Percentiles rank a stretch among this genome's conserved stretches.
Evolutionary conservation across 23 tunicate species (phyloP).

Genomic region (Corella eumyota): DNA sequence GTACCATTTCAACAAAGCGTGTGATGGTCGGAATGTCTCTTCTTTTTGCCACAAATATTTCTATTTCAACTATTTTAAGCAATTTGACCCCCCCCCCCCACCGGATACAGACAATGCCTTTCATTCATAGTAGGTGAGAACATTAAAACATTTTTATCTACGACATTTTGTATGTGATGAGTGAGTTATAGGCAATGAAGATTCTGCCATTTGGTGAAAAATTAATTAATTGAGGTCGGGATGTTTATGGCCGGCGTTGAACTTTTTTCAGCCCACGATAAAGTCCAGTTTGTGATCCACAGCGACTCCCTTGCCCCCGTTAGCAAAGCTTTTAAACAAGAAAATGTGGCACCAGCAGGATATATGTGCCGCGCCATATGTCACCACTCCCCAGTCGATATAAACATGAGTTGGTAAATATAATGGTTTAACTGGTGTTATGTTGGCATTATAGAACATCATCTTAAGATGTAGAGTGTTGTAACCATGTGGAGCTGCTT

Average conservation of each 20-base stretch:
- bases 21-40: slow-evolving; percentile 37
- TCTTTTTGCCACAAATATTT: slow-evolving; percentile 8
- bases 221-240: slow-evolving; percentile 61
- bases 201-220: slow-evolving; percentile 55
- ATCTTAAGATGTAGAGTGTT: slow-evolving; percentile 33
- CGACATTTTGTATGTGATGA: slow-evolving; percentile 31
- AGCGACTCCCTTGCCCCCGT: slow-evolving; percentile 31
- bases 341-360: slow-evolving; percentile 16
- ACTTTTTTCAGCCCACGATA: slow-evolving; percentile 22
- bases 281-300: neutral
- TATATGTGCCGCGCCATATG: slow-evolving; percentile 40
- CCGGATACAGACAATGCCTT: slow-evolving; percentile 12
- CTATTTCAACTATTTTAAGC: slow-evolving; percentile 51
- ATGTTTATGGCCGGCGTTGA: slow-evolving; percentile 70
- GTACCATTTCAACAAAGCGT: slow-evolving; percentile 19
- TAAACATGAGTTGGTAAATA: slow-evolving; percentile 12
- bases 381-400: slow-evolving; percentile 71
- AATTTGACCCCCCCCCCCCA: slow-evolving; percentile 67
- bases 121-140: slow-evolving; percentile 20
- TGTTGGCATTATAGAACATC: slow-evolving; percentile 25
- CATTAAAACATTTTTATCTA: slow-evolving; percentile 22
- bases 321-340: slow-evolving; percentile 37
- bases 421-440: neutral
- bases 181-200: slow-evolving; percentile 40
- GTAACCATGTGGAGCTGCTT: slow-evolving; percentile 13